Base-by-base conservation (phyloP, 1,140 invertebrate genomes). In the Apis laboriosa region DNA sequence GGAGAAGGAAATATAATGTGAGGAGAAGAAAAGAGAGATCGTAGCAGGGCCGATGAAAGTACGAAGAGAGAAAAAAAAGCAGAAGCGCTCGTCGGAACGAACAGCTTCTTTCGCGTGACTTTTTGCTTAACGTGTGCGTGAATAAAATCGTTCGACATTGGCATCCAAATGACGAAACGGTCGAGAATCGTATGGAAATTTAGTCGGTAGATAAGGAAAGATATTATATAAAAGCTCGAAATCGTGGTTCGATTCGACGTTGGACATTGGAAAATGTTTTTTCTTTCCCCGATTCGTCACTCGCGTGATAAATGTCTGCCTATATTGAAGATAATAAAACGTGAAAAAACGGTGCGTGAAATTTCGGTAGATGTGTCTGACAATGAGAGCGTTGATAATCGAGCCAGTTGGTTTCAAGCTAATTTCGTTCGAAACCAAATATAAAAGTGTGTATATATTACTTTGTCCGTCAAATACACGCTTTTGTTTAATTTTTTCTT, bases 371-470 rank as follows among this genome's bases (percentile, higher is more conserved):
- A 63, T 49, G 28, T 8, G 60, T 76, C 60, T 63, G 21, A 43
- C 34, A 43, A 43, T 43, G 34, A 76, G 49, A 51, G 9, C 49
- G 11, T 63, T 51, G 74, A 64, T 63, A 76, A 73, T 64, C 74
- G 49, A 76, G 43, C n/a, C 74, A 63, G 5, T 15, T 60, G 74
- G 74, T 76, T 76, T 76, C 60, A 17, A 75, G 73, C 73, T 75
- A 58, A 61, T 75, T 24, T 49, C 43, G 24, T 55, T 51, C 34
- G 58, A 49, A 70, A 49, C 67, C 67, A 51, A 51, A 70, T 70
- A 49, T 70, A 24, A 43, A 24, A 70, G 49, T 55, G 71, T 34
- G 53, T 34, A 56, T 9, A 56, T 55, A 11, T 9, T 28, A 4
- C 19, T 58, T 13, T 70, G 53, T 56, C 19, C 70, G 49, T 49